Conservation (phyloP, 2,797 vertebrate genomes). For the Hypotaenidia okinawae region DNA sequence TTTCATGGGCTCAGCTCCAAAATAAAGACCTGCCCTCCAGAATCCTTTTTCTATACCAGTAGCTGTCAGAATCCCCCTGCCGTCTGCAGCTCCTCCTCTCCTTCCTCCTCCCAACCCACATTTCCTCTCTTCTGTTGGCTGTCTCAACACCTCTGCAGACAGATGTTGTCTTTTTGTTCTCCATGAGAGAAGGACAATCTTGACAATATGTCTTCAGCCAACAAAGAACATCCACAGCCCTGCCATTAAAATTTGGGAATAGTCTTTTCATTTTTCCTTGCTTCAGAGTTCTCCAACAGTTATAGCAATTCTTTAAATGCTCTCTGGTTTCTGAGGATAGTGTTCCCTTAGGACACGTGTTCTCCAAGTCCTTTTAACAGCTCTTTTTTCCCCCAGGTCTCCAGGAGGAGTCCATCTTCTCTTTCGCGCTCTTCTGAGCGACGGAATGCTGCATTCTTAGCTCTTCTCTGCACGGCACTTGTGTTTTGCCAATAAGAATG, state of each 20-base stretch:
- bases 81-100: background rate
- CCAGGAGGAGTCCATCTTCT: background rate
- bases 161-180: background rate
- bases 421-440: background rate
- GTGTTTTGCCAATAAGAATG: background rate
- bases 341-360: rapidly evolving
- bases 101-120: rapidly evolving
- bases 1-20: background rate
- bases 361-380: background rate
- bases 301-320: background rate
- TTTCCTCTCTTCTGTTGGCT: background rate
- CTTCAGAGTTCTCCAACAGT: background rate
- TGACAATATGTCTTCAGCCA: background rate
- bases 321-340: background rate
- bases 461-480: background rate
- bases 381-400: background rate
- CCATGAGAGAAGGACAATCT: background rate
- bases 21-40: background rate
- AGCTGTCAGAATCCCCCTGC: background rate
- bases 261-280: background rate
- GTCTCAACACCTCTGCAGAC: background rate
- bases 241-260: background rate
- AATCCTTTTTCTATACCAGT: background rate
- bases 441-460: background rate
- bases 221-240: background rate